Percentiles rank a stretch among this genome's conserved stretches.
phyloP scores from a whole-genome alignment of 2,888 invertebrate species.

The Nomada goodeniana region DNA sequence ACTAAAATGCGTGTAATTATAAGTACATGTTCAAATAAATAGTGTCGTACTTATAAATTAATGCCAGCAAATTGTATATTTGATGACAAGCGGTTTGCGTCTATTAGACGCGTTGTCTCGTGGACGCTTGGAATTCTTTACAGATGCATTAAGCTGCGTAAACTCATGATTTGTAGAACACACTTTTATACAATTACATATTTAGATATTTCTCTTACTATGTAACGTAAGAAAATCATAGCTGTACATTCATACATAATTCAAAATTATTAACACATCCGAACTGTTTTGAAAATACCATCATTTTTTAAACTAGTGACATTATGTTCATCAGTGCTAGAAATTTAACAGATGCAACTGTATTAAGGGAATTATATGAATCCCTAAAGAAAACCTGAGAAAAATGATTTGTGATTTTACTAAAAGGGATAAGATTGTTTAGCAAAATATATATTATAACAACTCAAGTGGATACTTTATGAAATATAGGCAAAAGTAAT shows the following conservation, averaged over 20 bases:
- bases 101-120: no score
- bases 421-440: background rate
- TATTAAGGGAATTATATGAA: background rate
- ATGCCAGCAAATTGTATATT: no score
- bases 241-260: background rate
- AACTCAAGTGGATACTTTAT: background rate
- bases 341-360: conserved; percentile 3
- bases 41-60: no score
- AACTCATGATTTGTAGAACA: no score
- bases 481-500: background rate
- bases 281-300: background rate
- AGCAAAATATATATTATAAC: background rate
- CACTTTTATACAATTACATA: background rate
- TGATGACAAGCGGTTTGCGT: no score
- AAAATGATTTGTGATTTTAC: conserved; percentile 7
- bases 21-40: background rate
- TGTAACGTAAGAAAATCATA: background rate
- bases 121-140: no score
- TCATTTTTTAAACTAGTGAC: conserved; percentile 23
- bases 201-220: no score
- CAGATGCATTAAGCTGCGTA: no score
- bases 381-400: conserved; percentile 20
- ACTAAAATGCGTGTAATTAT: background rate
- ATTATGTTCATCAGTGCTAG: conserved; percentile 4
- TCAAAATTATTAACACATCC: background rate